A percentile compares a stretch with the other conserved stretches of the same genome.
Conservation (phyloP, 2,888 invertebrate genomes). For the Hirtodrosophila alboralis region DNA sequence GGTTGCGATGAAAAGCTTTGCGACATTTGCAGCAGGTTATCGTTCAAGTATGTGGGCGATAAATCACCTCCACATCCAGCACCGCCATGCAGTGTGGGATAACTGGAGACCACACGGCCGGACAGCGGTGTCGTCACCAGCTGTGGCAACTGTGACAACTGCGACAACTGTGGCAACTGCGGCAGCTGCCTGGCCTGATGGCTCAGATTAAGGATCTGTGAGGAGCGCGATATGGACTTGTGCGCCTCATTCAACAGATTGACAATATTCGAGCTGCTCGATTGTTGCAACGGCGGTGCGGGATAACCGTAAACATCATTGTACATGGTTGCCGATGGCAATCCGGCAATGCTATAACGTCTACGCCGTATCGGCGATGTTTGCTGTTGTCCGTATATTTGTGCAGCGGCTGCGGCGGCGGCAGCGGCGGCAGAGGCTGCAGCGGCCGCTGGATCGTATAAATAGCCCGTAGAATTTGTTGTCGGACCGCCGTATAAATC, state of each 20-base stretch:
- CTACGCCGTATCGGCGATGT: conserved; percentile 82
- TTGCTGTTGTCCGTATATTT: conserved; percentile 65
- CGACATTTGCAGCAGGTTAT: conserved; percentile 84
- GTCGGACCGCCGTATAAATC: conserved; percentile 82
- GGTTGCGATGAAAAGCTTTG: conserved; percentile 84
- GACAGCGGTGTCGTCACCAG: conserved; percentile 78
- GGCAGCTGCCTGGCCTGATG: conserved; percentile 82
- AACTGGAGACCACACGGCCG: conserved; percentile 83
- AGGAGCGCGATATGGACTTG: conserved; percentile 84
- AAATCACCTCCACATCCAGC: conserved; percentile 59
- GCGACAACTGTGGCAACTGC: not conserved
- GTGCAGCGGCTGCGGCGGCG: conserved; percentile 60
- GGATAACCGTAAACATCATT: conserved; percentile 83
- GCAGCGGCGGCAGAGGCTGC: conserved; percentile 50
- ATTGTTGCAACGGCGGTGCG: conserved; percentile 76
- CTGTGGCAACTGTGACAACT: conserved; percentile 1
- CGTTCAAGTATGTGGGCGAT: conserved; percentile 82
- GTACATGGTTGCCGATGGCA: conserved; percentile 84
- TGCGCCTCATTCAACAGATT: conserved; percentile 84
- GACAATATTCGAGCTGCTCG: conserved; percentile 83
- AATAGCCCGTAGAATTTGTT: conserved; percentile 75
- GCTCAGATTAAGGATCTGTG: conserved; percentile 83
- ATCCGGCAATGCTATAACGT: conserved; percentile 84
- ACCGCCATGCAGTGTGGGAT: conserved; percentile 82
- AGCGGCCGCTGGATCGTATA: conserved; percentile 74